These are phyloP conservation scores for Parasteatoda tepidariorum DNA, from an alignment of 1,140 invertebrate species.

Conservation along the genomic window DNA sequence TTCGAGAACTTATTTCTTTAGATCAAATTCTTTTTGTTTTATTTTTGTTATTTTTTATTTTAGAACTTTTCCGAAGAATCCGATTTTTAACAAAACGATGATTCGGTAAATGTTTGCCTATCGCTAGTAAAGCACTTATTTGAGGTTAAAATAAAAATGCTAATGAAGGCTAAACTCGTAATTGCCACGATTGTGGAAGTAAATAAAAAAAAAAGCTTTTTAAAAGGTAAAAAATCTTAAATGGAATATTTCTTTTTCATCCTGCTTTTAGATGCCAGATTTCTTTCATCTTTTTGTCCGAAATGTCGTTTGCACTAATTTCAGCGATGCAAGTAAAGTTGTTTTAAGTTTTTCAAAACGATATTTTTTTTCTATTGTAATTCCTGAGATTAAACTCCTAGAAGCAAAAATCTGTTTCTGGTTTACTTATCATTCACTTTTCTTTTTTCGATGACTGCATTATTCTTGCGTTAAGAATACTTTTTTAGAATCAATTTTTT, in stretches of 20 bases:
- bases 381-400: no score
- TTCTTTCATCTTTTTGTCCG: background rate
- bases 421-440: no score
- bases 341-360: background rate
- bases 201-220: slow-evolving; percentile 9
- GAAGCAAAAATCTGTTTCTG: no score
- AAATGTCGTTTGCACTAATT: slow-evolving; percentile 10
- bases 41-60: background rate
- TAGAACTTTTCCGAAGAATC: background rate
- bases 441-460: no score
- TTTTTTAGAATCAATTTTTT: no score
- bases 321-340: background rate
- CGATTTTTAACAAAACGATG: slow-evolving; percentile 50
- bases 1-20: background rate
- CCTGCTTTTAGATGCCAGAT: background rate
- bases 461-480: no score
- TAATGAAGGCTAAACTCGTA: slow-evolving; percentile 51
- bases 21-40: background rate
- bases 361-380: no score
- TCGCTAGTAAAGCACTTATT: slow-evolving; percentile 31
- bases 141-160: slow-evolving; percentile 48
- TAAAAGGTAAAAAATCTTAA: background rate
- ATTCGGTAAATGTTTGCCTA: slow-evolving; percentile 54
- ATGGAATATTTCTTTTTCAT: slow-evolving; percentile 3
- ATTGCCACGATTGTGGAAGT: slow-evolving; percentile 39